A percentile compares a stretch with the other conserved stretches of the same genome.
phyloP scores from a whole-genome alignment of 2,113 vertebrate species.

The Alexandromys fortis region DNA sequence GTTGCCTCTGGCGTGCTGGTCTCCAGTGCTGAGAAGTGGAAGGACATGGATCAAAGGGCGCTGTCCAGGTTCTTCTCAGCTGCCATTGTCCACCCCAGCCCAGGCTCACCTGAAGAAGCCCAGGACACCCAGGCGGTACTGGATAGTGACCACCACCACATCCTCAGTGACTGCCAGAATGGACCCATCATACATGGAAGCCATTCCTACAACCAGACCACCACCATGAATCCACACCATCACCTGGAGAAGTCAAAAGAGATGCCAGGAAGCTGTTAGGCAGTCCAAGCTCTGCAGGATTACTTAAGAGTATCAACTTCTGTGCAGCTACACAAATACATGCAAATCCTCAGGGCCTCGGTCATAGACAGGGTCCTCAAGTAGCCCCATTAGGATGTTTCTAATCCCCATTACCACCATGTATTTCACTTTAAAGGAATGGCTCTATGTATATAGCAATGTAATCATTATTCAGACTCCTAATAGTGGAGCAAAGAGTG shows the following conservation, averaged over 20 bases:
- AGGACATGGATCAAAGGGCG: neutral
- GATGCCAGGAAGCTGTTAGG: neutral
- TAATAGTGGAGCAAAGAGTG: neutral
- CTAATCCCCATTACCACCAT: accelerated
- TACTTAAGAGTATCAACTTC: neutral
- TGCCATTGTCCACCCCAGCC: accelerated
- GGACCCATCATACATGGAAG: neutral
- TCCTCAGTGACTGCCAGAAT: neutral
- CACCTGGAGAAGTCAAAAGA: neutral
- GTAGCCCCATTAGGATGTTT: neutral
- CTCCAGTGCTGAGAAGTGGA: neutral
- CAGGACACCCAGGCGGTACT: neutral
- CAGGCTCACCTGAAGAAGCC: conserved; percentile 64
- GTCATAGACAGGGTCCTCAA: neutral
- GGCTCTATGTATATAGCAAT: neutral
- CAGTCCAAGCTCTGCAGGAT: neutral
- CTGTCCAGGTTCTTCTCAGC: neutral
- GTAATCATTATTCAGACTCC: neutral
- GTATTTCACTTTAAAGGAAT: neutral
- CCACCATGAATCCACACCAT: neutral
- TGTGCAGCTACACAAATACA: neutral
- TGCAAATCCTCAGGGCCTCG: neutral
- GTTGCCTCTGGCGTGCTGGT: neutral
- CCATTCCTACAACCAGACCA: neutral
- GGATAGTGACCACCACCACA: neutral